These are phyloP conservation scores for Aphidius colemani DNA, from an alignment of 2,888 invertebrate genomes.

Conservation along the genomic window DNA sequence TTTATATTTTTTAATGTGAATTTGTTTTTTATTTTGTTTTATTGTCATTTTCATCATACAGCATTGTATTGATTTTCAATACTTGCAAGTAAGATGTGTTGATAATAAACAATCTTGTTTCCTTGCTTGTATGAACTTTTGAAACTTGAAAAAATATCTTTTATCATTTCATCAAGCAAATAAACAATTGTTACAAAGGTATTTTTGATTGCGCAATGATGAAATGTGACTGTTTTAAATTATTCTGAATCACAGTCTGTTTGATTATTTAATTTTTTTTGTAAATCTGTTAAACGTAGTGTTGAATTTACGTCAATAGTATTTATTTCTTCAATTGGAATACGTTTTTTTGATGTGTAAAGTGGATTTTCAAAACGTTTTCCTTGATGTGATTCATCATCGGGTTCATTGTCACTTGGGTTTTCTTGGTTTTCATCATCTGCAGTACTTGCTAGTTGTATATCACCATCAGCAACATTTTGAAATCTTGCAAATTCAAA, in stretches of 20 bases:
- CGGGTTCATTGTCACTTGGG: background rate
- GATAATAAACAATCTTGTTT: too few species aligned
- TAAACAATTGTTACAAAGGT: background rate
- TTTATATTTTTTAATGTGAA: background rate
- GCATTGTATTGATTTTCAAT: too few species aligned
- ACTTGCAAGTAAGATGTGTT: too few species aligned
- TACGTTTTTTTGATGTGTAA: slow-evolving; percentile 46
- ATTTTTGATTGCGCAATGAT: background rate
- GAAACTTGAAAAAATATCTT: too few species aligned
- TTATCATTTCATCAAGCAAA: too few species aligned
- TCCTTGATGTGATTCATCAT: slow-evolving; percentile 21
- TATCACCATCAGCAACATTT: slow-evolving; percentile 51
- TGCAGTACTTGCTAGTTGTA: slow-evolving; percentile 40
- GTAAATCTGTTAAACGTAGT: slow-evolving; percentile 43
- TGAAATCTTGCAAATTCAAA: slow-evolving; percentile 57
- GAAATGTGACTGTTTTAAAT: slow-evolving; percentile 17
- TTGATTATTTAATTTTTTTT: slow-evolving; percentile 33
- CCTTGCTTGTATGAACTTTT: too few species aligned
- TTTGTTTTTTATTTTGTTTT: background rate
- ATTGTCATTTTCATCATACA: background rate
- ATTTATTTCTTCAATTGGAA: slow-evolving; percentile 22
- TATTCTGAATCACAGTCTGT: slow-evolving; percentile 25
- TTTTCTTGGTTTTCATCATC: slow-evolving; percentile 4
- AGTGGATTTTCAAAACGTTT: slow-evolving; percentile 54
- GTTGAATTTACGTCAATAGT: slow-evolving; percentile 40